These are phyloP conservation scores for Leptarthrus brevirostris DNA, from an alignment of 2,888 invertebrate genomes.

Conservation along the genomic window DNA sequence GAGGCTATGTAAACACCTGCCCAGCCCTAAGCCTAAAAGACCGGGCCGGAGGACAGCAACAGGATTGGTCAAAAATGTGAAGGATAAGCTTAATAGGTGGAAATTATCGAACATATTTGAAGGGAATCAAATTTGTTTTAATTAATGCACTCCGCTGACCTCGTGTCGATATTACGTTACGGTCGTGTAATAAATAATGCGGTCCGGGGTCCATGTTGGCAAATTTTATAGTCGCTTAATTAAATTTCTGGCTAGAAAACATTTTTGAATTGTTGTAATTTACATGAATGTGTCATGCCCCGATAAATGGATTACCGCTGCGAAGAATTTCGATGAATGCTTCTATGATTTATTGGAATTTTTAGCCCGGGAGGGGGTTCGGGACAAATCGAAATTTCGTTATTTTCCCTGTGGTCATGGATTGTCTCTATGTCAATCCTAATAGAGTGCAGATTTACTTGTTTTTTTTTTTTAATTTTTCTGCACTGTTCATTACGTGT, in stretches of 20 bases:
- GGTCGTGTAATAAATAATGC: conserved; percentile 29
- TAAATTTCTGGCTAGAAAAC: conserved; percentile 35
- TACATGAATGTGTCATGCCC: conserved; percentile 9
- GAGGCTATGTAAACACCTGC: background rate
- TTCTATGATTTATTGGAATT: conserved; percentile 15
- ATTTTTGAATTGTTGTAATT: conserved; percentile 33
- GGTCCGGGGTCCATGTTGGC: background rate
- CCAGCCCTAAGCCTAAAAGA: background rate
- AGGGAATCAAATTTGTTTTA: conserved; percentile 43
- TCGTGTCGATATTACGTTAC: conserved; percentile 22
- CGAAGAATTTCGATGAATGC: conserved; percentile 19
- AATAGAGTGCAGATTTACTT: too few species aligned
- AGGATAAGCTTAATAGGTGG: conserved; percentile 6
- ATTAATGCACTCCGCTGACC: conserved; percentile 42
- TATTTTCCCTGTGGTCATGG: too few species aligned
- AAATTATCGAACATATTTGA: conserved; percentile 46
- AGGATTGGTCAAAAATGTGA: background rate
- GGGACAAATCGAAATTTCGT: too few species aligned
- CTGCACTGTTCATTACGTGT: too few species aligned
- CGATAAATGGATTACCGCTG: conserved; percentile 26
- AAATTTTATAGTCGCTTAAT: conserved; percentile 34
- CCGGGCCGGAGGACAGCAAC: background rate
- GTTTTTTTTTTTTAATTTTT: too few species aligned
- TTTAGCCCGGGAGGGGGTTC: too few species aligned
- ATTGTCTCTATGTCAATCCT: too few species aligned